Percentiles rank a stretch among this genome's conserved stretches.
phyloP scores from a whole-genome alignment of 2,888 invertebrate genomes.

The Nephrotoma appendiculata region DNA sequence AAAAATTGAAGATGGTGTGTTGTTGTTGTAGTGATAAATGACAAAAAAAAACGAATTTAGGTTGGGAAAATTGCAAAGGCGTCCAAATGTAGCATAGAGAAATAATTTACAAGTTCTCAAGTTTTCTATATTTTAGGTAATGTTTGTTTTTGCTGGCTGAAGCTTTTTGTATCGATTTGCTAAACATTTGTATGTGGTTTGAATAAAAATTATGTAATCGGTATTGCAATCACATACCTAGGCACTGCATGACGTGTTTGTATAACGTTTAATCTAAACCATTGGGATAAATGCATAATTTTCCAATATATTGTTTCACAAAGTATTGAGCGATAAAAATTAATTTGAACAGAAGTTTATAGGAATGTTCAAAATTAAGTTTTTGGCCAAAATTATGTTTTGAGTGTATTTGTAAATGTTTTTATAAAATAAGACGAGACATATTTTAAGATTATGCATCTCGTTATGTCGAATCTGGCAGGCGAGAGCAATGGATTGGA shows the following conservation, averaged over 20 bases:
- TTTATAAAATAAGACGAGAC: too few relatives aligned
- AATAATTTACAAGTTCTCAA: not conserved
- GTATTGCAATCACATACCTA: not conserved
- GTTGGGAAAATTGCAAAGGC: not conserved
- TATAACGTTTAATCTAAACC: not conserved
- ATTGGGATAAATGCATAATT: not conserved
- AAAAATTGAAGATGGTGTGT: not conserved
- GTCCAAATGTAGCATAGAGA: not conserved
- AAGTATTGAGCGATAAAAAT: too few relatives aligned
- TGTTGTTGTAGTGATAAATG: not conserved
- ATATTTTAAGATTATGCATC: too few relatives aligned
- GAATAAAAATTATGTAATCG: not conserved
- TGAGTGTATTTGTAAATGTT: too few relatives aligned
- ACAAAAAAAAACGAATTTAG: not conserved
- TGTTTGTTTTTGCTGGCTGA: not conserved
- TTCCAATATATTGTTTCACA: not conserved
- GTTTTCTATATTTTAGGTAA: not conserved
- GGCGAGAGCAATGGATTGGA: too few relatives aligned
- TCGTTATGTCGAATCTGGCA: too few relatives aligned
- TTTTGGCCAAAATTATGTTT: too few relatives aligned
- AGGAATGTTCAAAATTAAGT: too few relatives aligned
- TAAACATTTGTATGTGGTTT: not conserved
- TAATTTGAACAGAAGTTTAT: too few relatives aligned
- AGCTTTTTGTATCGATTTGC: not conserved
- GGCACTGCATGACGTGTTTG: not conserved